Evolutionary conservation across 2,888 invertebrate genomes (phyloP), one percentile per base, ranked within the genome.

Genomic region (Allophyes oxyacanthae): DNA sequence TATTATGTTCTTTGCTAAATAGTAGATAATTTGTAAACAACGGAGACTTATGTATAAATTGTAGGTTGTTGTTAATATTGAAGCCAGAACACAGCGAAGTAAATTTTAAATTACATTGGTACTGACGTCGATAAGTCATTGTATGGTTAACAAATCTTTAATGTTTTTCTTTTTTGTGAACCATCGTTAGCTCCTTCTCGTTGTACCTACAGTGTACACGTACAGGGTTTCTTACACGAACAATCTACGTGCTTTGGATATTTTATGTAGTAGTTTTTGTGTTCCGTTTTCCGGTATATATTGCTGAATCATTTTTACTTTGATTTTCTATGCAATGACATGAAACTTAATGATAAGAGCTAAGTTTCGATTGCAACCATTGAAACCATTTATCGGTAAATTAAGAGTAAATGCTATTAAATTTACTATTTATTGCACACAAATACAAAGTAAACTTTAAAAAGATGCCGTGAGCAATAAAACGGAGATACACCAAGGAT

Each of bases 231-330:
- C 55, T 49, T 38, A n/a, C 33, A 10, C n/a, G n/a, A 42, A 36
- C 15, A 32, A 45, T 11, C 11, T 42, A 54, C 45, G 62, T 61
- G 36, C 11, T 41, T 49, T 15, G 48, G 36, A 45, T 37, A 32
- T 46, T 45, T 28, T 32, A 26, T 32, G n/a, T 32, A n/a, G 2
- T 20, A 20, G 30, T 36, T 15, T 52, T 37, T 37, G 25, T 26
- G 40, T 20, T 36, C 20, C 14, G n/a, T 45, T 49, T 60, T 42
- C 44, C 48, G 28, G 14, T 50, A 41, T 7, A 9, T 15, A n/a
- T 30, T 38, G 13, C 28, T 49, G 44, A 66, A 41, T 49, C 49
- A 41, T 41, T 14, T 36, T 15, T 36, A 37, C 11, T 37, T 37
- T 28, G 10, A 25, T n/a, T n/a, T n/a, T n/a, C n/a, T n/a, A n/a